Evolutionary conservation across 2,113 vertebrate species (phyloP).

Genomic region (Oriolus oriolus): DNA sequence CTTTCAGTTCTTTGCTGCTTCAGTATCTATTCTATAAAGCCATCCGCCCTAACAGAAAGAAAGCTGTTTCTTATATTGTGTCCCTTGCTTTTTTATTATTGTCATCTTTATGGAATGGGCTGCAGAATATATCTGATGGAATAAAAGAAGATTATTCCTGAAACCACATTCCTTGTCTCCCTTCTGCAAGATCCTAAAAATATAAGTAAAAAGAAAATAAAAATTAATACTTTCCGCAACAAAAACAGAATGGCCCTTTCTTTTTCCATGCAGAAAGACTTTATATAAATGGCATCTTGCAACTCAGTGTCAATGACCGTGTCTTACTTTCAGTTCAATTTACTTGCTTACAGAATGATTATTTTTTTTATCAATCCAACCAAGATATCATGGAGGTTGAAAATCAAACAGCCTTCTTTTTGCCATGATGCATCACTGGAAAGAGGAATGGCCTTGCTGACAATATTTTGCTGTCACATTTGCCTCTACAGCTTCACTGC

Average conservation of each 20-base stretch:
- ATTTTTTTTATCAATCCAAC: background rate
- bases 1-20: conserved; percentile 68
- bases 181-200: background rate
- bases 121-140: background rate
- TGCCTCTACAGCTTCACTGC: conserved; percentile 53
- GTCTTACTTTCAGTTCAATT: conserved; percentile 6
- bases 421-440: conserved; percentile 16
- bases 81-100: conserved; percentile 38
- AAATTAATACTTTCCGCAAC: background rate
- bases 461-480: conserved; percentile 60
- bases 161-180: background rate
- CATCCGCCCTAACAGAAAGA: conserved; percentile 30
- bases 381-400: background rate
- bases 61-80: conserved; percentile 49
- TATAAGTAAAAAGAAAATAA: background rate
- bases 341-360: background rate
- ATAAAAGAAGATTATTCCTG: conserved; percentile 15
- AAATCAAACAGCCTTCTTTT: conserved; percentile 47
- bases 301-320: background rate
- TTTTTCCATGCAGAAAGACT: background rate
- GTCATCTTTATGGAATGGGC: conserved; percentile 46
- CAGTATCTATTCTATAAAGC: conserved; percentile 70
- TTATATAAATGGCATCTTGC: background rate
- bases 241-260: background rate
- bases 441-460: conserved; percentile 35